Conservation (phyloP, 1,140 invertebrate species). For the Aphaenogaster ashmeadi region DNA sequence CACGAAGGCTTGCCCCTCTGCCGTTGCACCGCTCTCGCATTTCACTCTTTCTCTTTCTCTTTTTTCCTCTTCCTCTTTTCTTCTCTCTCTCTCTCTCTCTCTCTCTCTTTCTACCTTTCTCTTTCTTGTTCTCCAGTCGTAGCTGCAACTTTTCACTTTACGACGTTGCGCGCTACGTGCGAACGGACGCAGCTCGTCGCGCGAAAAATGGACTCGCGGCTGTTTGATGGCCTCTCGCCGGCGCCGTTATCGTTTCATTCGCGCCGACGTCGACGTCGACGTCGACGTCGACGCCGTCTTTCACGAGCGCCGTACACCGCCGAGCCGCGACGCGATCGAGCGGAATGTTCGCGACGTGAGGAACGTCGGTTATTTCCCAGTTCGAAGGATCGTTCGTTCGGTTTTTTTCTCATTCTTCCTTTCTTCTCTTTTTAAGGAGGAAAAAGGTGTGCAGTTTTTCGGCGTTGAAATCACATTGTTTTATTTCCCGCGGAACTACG, state of each 20-base stretch:
- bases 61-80: background rate
- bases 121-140: background rate
- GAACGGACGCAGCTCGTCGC: slow-evolving; percentile 49
- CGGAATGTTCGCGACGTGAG: slow-evolving; percentile 53
- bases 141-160: slow-evolving; percentile 77
- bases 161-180: slow-evolving; percentile 71
- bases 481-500: background rate
- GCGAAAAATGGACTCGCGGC: slow-evolving; percentile 61
- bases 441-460: slow-evolving; percentile 9
- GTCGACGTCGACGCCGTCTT: slow-evolving; percentile 28
- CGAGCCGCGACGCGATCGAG: slow-evolving; percentile 20
- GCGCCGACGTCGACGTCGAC: background rate
- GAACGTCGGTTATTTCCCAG: slow-evolving; percentile 1
- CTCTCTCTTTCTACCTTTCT: background rate
- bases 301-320: slow-evolving; percentile 10
- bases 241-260: slow-evolving; percentile 63
- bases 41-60: slow-evolving; percentile 32
- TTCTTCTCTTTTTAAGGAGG: background rate
- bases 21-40: slow-evolving; percentile 5
- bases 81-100: background rate
- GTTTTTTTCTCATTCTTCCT: background rate
- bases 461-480: slow-evolving; percentile 5
- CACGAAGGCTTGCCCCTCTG: slow-evolving; percentile 50
- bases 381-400: background rate
- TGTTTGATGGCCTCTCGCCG: slow-evolving; percentile 50